Percentiles rank a stretch among this genome's conserved stretches.
phyloP scores from a whole-genome alignment of 2,113 vertebrate species.

The Coracopsis vasa region DNA sequence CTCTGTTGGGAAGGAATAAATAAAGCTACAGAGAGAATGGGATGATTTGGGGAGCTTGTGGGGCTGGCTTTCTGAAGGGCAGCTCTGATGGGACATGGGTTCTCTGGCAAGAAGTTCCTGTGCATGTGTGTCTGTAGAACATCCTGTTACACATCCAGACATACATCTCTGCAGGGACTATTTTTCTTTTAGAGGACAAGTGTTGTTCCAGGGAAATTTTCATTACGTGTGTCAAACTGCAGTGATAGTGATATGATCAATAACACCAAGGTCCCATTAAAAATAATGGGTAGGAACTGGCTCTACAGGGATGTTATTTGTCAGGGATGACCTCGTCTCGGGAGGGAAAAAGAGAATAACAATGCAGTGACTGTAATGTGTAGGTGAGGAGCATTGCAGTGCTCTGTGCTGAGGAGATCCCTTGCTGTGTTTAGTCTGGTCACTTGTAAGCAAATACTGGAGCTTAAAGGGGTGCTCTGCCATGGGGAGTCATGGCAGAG shows the following conservation, averaged over 20 bases:
- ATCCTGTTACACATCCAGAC: not conserved
- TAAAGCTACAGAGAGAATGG: not conserved
- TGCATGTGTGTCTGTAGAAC: not conserved
- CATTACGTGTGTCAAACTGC: not conserved
- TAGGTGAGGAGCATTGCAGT: not conserved
- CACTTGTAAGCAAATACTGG: not conserved
- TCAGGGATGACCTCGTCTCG: not conserved
- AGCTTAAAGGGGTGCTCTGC: not conserved
- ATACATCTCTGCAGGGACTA: not conserved
- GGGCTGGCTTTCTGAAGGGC: fast-evolving
- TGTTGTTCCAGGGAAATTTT: not conserved
- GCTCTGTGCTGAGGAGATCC: not conserved
- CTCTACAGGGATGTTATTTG: not conserved
- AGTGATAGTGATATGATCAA: not conserved
- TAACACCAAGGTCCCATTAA: not conserved
- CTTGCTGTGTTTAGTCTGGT: fast-evolving
- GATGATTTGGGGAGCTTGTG: fast-evolving
- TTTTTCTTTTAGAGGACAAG: not conserved
- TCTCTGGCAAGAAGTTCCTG: not conserved
- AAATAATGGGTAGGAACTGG: not conserved
- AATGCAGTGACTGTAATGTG: not conserved
- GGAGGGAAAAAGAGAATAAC: not conserved
- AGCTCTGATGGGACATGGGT: fast-evolving
- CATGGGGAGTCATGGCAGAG: not conserved
- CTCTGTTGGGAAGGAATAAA: not conserved